These are phyloP conservation scores for Mesocricetus auratus DNA, from an alignment of 2,113 vertebrate genomes.

Conservation along the genomic window DNA sequence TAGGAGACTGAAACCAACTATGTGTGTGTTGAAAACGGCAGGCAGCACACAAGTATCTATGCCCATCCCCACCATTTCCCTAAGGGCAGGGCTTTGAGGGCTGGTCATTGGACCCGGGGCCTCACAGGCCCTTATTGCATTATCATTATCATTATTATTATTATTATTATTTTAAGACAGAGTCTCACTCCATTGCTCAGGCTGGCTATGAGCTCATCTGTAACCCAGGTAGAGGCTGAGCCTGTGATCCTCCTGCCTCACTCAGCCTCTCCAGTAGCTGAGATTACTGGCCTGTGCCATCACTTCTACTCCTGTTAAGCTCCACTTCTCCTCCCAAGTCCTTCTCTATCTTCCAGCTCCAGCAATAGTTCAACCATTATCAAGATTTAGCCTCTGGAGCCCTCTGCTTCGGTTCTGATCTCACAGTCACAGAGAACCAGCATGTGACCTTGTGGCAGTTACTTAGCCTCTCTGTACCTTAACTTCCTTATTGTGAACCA, in stretches of 20 bases:
- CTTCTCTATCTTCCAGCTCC: neutral
- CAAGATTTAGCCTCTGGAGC: neutral
- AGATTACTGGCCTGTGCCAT: neutral
- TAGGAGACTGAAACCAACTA: neutral
- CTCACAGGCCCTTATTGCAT: neutral
- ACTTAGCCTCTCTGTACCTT: constrained; percentile 29
- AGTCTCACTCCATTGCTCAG: neutral
- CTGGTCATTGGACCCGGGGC: neutral
- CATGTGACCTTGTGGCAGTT: constrained; percentile 7
- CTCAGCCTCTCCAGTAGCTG: neutral
- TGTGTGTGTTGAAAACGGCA: neutral
- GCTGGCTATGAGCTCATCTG: neutral
- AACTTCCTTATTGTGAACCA: constrained; percentile 25
- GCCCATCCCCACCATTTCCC: neutral
- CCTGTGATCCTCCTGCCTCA: neutral
- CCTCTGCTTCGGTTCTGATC: neutral
- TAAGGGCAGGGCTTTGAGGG: too few relatives aligned
- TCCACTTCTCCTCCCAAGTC: neutral
- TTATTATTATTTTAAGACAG: neutral
- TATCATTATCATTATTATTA: too few relatives aligned
- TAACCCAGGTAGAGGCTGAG: neutral
- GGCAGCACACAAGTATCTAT: neutral
- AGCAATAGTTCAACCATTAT: constrained; percentile 35
- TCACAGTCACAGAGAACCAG: neutral
- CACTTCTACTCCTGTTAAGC: neutral